Percentiles rank a stretch among this genome's conserved stretches.
These are phyloP conservation scores for Choloepus didactylus DNA, from an alignment of 2,797 vertebrate species.

Conservation along the genomic window DNA sequence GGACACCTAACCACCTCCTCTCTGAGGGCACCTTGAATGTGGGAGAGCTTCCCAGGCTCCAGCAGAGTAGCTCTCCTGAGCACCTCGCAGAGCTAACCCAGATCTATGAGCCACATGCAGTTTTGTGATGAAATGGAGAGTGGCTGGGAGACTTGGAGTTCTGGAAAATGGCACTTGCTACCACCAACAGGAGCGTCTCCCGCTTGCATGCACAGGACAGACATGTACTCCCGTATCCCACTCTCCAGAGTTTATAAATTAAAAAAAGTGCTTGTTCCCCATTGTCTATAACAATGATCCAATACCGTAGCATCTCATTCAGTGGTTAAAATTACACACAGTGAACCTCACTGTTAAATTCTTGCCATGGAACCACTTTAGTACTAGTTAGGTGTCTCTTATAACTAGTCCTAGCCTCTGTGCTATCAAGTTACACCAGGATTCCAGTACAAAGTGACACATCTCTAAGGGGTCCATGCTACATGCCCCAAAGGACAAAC, in stretches of 20 bases:
- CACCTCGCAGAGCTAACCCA: not conserved
- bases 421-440: not conserved
- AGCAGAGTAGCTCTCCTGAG: not conserved
- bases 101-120: not conserved
- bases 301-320: not conserved
- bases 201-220: not conserved
- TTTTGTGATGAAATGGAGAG: not conserved
- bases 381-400: not conserved
- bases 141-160: not conserved
- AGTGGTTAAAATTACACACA: not conserved
- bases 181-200: not conserved
- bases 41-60: not conserved
- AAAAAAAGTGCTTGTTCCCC: not conserved
- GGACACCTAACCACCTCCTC: not conserved
- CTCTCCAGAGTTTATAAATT: not conserved
- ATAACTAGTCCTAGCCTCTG: not conserved
- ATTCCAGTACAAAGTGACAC: not conserved
- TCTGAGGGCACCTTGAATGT: not conserved
- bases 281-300: not conserved
- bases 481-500: not conserved
- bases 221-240: not conserved
- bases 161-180: not conserved
- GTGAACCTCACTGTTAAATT: not conserved
- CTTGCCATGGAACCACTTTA: conserved; percentile 19
- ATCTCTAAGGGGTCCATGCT: not conserved